These are phyloP conservation scores for Drosophila crucigera DNA, from an alignment of 2,888 invertebrate species.

Conservation along the genomic window DNA sequence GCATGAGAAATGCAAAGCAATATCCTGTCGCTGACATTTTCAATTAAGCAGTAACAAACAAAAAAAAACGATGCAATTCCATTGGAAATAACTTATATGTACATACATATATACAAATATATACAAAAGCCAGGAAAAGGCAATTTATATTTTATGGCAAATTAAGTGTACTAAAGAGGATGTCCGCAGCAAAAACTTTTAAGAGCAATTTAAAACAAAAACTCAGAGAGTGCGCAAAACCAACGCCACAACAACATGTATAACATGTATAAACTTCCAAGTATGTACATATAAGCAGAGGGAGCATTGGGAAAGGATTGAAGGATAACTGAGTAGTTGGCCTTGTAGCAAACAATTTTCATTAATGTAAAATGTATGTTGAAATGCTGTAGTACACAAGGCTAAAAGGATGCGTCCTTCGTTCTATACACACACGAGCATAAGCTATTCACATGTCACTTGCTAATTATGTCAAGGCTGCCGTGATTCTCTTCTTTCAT, in stretches of 20 bases:
- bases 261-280: background rate
- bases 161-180: background rate
- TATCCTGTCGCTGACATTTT: background rate
- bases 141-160: background rate
- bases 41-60: background rate
- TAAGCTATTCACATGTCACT: conserved; percentile 38
- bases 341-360: conserved; percentile 44
- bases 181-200: background rate
- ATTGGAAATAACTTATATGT: background rate
- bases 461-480: conserved; percentile 73
- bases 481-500: background rate
- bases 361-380: conserved; percentile 37
- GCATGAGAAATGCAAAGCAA: background rate
- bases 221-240: background rate
- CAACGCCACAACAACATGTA: conserved; percentile 13
- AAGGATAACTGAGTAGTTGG: conserved; percentile 32
- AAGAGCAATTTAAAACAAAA: background rate
- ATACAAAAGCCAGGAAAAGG: background rate
- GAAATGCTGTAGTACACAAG: conserved; percentile 32
- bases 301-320: background rate
- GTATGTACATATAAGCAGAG: background rate
- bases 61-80: background rate
- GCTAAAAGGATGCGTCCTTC: conserved; percentile 26
- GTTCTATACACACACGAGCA: conserved; percentile 14
- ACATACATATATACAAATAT: background rate